phyloP scores from a whole-genome alignment of 2,888 invertebrate genomes.

The Dermolepida albohirtum region DNA sequence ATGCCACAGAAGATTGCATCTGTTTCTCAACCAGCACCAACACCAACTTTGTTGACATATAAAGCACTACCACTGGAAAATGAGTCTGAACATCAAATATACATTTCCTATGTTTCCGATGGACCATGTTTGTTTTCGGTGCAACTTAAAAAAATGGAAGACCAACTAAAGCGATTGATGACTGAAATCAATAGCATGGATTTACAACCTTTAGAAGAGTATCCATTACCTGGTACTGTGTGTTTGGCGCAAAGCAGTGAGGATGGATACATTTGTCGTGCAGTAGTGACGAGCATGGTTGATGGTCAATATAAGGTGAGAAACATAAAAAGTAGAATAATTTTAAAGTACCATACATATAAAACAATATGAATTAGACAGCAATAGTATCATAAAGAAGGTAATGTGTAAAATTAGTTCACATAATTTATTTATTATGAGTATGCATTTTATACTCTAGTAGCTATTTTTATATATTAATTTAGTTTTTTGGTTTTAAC shows the following conservation, averaged over 20 bases:
- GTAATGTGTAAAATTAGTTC: no score
- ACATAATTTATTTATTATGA: no score
- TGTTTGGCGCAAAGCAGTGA: slow-evolving; percentile 80
- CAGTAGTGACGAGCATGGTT: slow-evolving; percentile 79
- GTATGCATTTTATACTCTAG: no score
- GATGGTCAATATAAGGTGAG: slow-evolving; percentile 75
- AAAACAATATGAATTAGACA: no score
- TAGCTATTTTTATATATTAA: no score
- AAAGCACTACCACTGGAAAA: slow-evolving; percentile 69
- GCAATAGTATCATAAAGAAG: no score
- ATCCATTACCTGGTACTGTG: slow-evolving; percentile 80
- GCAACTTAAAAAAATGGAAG: slow-evolving; percentile 74
- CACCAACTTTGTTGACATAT: slow-evolving; percentile 67
- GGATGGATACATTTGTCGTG: slow-evolving; percentile 78
- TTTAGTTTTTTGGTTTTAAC: no score
- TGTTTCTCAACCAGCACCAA: slow-evolving; percentile 50
- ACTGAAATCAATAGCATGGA: slow-evolving; percentile 75
- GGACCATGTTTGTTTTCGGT: slow-evolving; percentile 84
- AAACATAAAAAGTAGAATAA: background rate
- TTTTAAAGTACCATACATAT: background rate
- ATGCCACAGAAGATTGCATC: slow-evolving; percentile 60
- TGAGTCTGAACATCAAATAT: slow-evolving; percentile 74
- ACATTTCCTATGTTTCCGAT: slow-evolving; percentile 82
- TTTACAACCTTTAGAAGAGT: slow-evolving; percentile 73
- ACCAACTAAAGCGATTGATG: slow-evolving; percentile 76